Percentiles rank a stretch among this genome's conserved stretches.
phyloP scores from a whole-genome alignment of 2,888 invertebrate species.

The Pachydiplax longipennis region DNA sequence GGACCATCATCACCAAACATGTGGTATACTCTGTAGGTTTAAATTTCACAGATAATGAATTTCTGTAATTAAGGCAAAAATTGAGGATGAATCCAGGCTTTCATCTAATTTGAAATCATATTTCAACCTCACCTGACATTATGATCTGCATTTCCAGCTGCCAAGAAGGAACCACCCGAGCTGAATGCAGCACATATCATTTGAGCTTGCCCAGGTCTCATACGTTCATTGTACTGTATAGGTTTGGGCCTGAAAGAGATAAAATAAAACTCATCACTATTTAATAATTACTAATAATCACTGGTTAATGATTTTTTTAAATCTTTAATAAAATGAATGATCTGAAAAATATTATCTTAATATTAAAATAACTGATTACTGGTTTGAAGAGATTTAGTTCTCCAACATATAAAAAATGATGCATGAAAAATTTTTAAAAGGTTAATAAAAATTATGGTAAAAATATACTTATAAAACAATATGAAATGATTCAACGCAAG shows the following conservation, averaged over 20 bases:
- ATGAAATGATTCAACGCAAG: too few species aligned
- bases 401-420: too few species aligned
- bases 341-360: too few species aligned
- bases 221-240: conserved; percentile 89
- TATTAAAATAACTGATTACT: too few species aligned
- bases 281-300: neutral
- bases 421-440: too few species aligned
- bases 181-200: conserved; percentile 94
- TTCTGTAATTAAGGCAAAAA: neutral
- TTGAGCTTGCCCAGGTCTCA: conserved; percentile 92
- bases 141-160: conserved; percentile 94
- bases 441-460: too few species aligned
- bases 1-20: conserved; percentile 61
- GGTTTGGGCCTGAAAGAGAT: conserved; percentile 74
- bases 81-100: neutral
- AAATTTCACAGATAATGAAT: neutral
- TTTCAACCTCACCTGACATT: conserved; percentile 88
- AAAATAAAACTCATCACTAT: conserved; percentile 52
- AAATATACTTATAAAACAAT: too few species aligned
- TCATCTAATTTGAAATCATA: neutral
- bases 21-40: conserved; percentile 61
- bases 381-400: too few species aligned
- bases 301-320: too few species aligned
- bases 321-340: too few species aligned
- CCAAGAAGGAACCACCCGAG: conserved; percentile 87